A percentile compares a stretch with the other conserved stretches of the same genome.
Conservation (phyloP, 2,797 vertebrate species). For the Rhynchotus rufescens region DNA sequence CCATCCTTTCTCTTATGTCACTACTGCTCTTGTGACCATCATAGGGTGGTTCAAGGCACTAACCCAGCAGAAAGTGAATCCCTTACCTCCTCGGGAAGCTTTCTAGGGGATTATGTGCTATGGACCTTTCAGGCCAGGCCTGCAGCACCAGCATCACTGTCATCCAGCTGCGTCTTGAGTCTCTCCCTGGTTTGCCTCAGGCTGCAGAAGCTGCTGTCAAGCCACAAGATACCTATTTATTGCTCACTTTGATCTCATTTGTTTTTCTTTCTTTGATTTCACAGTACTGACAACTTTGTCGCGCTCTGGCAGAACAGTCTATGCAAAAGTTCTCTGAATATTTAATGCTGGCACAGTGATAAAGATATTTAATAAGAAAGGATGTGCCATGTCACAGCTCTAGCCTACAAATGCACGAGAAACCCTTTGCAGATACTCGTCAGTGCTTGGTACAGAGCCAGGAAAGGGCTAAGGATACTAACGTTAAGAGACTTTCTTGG, state of each 20-base stretch:
- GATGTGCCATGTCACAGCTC: not conserved
- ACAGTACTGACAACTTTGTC: not conserved
- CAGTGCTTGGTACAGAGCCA: not conserved
- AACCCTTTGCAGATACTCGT: not conserved
- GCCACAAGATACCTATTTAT: not conserved
- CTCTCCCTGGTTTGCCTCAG: not conserved
- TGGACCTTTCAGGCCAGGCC: not conserved
- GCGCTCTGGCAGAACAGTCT: not conserved
- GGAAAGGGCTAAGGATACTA: not conserved
- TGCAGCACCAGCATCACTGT: not conserved
- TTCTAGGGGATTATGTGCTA: not conserved
- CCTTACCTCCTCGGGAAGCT: not conserved
- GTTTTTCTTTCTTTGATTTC: conserved; percentile 43
- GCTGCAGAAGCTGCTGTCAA: not conserved
- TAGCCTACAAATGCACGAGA: fast-evolving
- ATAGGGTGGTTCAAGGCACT: not conserved
- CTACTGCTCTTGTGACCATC: not conserved
- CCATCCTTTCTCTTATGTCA: not conserved
- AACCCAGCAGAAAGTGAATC: not conserved
- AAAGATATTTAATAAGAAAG: conserved; percentile 24
- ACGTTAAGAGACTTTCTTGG: not conserved
- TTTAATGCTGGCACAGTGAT: not conserved
- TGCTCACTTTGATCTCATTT: conserved; percentile 51
- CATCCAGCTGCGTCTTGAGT: not conserved
- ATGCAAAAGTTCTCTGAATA: not conserved